phyloP scores from a whole-genome alignment of 2,888 invertebrate species.

The Glaucopsyche alexis region DNA sequence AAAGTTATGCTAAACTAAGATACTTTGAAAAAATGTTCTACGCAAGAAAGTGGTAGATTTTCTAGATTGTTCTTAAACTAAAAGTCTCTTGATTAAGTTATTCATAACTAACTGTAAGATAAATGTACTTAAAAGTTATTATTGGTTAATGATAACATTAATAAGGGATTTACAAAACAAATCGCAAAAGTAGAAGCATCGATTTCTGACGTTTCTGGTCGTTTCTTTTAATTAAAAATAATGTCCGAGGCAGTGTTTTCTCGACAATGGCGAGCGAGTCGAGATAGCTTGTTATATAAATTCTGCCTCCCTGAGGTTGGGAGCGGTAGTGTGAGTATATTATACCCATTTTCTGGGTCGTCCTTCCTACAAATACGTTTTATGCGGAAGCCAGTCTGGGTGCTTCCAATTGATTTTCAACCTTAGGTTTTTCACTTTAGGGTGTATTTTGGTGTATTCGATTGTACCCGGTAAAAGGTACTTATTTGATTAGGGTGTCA shows the following conservation, averaged over 20 bases:
- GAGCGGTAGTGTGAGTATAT: conserved; percentile 77
- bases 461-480: conserved; percentile 73
- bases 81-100: neutral
- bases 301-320: conserved; percentile 77
- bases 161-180: neutral
- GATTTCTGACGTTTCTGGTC: conserved; percentile 48
- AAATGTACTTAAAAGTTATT: neutral
- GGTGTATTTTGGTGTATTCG: conserved; percentile 45
- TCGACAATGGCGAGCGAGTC: conserved; percentile 73
- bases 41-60: neutral
- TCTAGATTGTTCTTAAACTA: neutral
- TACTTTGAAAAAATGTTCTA: no score
- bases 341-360: conserved; percentile 81
- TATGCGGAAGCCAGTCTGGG: conserved; percentile 76
- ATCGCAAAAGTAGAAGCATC: neutral
- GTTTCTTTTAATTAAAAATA: conserved; percentile 77
- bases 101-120: neutral
- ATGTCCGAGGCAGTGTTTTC: conserved; percentile 72
- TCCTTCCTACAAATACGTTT: conserved; percentile 81
- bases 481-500: conserved; percentile 81
- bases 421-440: conserved; percentile 47
- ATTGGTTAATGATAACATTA: neutral
- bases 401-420: conserved; percentile 45
- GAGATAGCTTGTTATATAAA: conserved; percentile 80
- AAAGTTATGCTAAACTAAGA: no score